A percentile compares a stretch with the other conserved stretches of the same genome.
Conservation (phyloP, 2,888 invertebrate species). For the Drosophila sordidapex region DNA sequence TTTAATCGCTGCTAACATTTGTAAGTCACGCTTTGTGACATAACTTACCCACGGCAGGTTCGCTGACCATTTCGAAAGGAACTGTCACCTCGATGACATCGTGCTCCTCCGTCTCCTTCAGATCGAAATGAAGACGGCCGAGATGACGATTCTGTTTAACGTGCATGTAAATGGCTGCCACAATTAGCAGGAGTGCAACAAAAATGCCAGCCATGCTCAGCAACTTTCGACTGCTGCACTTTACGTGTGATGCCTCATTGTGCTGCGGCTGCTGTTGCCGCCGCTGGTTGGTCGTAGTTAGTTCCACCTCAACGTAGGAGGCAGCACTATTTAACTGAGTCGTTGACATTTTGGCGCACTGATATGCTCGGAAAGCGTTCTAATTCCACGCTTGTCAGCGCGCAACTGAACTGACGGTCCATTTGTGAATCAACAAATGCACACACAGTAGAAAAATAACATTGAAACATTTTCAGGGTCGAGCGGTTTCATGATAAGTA, state of each 20-base stretch:
- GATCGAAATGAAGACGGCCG: slow-evolving; percentile 66
- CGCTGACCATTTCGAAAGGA: slow-evolving; percentile 26
- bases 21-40: background rate
- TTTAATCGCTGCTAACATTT: background rate
- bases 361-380: background rate
- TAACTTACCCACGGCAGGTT: slow-evolving; percentile 43
- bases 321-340: slow-evolving; percentile 20
- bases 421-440: slow-evolving; percentile 5
- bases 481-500: background rate
- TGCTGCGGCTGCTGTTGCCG: slow-evolving; percentile 3
- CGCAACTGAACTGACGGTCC: slow-evolving; percentile 28
- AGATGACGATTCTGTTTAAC: slow-evolving; percentile 67
- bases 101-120: background rate
- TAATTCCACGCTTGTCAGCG: slow-evolving; percentile 37
- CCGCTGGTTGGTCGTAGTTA: background rate
- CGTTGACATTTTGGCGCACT: slow-evolving; percentile 24
- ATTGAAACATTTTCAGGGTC: background rate
- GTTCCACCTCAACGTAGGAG: slow-evolving; percentile 4
- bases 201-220: slow-evolving; percentile 61
- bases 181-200: slow-evolving; percentile 68
- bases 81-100: background rate
- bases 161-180: slow-evolving; percentile 76
- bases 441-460: slow-evolving; percentile 1
- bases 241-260: slow-evolving; percentile 3
- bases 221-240: slow-evolving; percentile 32